Base-by-base conservation (phyloP, 2,888 invertebrate genomes). In the Leptothorax acervorum region DNA sequence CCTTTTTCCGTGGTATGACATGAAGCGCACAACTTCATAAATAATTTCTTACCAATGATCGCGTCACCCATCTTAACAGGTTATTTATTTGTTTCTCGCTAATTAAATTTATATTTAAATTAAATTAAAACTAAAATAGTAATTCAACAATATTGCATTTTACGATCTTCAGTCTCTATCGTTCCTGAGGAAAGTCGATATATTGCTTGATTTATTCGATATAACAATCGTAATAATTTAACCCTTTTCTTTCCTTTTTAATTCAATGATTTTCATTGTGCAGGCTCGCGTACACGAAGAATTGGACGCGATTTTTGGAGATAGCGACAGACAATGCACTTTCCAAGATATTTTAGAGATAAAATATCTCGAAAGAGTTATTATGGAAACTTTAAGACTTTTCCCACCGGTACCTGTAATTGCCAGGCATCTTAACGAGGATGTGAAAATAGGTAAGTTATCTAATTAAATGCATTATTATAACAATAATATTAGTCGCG, bases 341-440 rank as follows among this genome's bases (percentile, higher is more conserved):
- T 97, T 97, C 95, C 97, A 97, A 91, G 98, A 98, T 89, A 97
- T 98, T 1, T 93, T 97, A n/a, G 97, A 97, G 94, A 97, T 98
- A 97, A 98, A 98, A 94, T 98, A 97, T 92, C 95, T 98, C 89
- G 98, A 98, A 94, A 96, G 97, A 85, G 97, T 97, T 86, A 96
- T 98, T 70, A 96, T 98, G 96, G 98, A 98, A 95, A 97, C 97
- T 4, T 95, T 98, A 35, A 96, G 98, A 90, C 95, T 98, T 96
- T 98, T 96, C 93, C 98, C 98, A 82, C 97, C 98, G 88, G 97
- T 98, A 75, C 98, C 98, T 45, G 95, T 97, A 28, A 98, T 98
- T 91, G 97, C 97, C 9, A 96, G 98, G 91, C 95, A 97, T 88
- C 93, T 98, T 51, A 96, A 97, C 76, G 96, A 97, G 93, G 97